Evolutionary conservation across 2,797 vertebrate species (phyloP), one percentile per base, ranked within the genome.

Genomic region (Pelobates cultripes): DNA sequence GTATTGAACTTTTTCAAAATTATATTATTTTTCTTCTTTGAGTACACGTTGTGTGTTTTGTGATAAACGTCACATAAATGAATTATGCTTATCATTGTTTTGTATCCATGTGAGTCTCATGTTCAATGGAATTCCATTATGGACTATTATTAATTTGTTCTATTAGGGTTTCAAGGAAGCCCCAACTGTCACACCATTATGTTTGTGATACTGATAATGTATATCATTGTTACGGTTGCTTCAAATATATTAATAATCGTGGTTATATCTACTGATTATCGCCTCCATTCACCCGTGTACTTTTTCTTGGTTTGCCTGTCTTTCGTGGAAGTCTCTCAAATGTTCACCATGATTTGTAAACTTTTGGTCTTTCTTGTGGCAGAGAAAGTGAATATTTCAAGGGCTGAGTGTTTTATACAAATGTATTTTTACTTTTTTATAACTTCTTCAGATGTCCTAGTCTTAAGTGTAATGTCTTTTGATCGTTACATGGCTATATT

Each of bases 211-310:
- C n/a, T n/a, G n/a, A n/a, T n/a, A n/a, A n/a, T n/a, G n/a, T n/a
- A n/a, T n/a, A n/a, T n/a, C n/a, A n/a, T n/a, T n/a, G n/a, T n/a
- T n/a, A n/a, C n/a, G 28, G 15, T 87, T 28, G 51, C 78, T 57
- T 86, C 83, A 4, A 89, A 89, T 53, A 77, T 87, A n/a, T 73
- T 87, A 43, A 88, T 88, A 41, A 79, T 88, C 15, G 42, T 84
- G 13, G 77, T 78, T 4, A 76, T 89, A 41, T 8, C 78, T 4
- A 40, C 71, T 40, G 83, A 87, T 15, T 15, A 82, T 43, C 76
- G 3, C 10, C 86, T 88, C 43, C 86, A 86, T 13, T 86, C 77
- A 0, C 84, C 86, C 9, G 86, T 87, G 85, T 88, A 88, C 66
- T 82, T 87, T 63, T 86, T 89, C 41, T 72, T 88, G 69, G 81